A percentile compares a stretch with the other conserved stretches of the same genome.
Evolutionary conservation across 2,888 invertebrate species (phyloP).

Genomic region (Erpobdella octoculata): DNA sequence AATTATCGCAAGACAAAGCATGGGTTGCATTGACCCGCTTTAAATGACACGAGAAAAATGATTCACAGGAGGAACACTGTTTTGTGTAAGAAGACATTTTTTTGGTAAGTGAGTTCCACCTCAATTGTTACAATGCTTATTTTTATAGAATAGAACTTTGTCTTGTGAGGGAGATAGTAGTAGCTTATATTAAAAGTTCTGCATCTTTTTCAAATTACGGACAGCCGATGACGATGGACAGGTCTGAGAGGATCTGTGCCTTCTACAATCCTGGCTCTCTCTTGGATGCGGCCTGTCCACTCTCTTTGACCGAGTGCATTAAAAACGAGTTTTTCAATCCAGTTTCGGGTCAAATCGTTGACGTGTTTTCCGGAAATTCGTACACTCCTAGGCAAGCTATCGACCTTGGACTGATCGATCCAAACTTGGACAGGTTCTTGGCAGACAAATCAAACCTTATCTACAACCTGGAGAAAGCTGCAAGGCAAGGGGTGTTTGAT

Average conservation of each 20-base stretch:
- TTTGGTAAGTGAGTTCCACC: no score
- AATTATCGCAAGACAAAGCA: no score
- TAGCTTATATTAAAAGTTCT: no score
- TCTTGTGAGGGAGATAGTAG: no score
- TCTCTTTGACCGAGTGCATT: slow-evolving; percentile 18
- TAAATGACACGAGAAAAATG: no score
- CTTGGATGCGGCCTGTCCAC: slow-evolving; percentile 25
- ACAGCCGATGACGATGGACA: slow-evolving; percentile 6
- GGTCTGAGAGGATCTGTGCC: slow-evolving; percentile 13
- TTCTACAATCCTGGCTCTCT: slow-evolving; percentile 19
- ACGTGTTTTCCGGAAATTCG: slow-evolving; percentile 2
- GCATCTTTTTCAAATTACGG: no score
- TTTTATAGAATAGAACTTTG: no score
- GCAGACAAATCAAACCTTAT: not conserved
- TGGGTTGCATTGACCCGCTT: no score
- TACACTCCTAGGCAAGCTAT: slow-evolving; percentile 17
- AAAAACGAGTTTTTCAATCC: not conserved
- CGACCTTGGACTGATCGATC: slow-evolving; percentile 16
- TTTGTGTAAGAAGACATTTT: no score
- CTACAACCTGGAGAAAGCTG: slow-evolving; percentile 1
- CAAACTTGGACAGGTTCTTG: slow-evolving; percentile 19
- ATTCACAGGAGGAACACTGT: no score
- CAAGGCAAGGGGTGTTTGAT: not conserved
- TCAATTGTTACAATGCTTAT: no score
- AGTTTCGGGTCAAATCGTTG: not conserved